A percentile compares a stretch with the other conserved stretches of the same genome.
Conservation (phyloP, 2,113 vertebrate species). For the Capra hircus region DNA sequence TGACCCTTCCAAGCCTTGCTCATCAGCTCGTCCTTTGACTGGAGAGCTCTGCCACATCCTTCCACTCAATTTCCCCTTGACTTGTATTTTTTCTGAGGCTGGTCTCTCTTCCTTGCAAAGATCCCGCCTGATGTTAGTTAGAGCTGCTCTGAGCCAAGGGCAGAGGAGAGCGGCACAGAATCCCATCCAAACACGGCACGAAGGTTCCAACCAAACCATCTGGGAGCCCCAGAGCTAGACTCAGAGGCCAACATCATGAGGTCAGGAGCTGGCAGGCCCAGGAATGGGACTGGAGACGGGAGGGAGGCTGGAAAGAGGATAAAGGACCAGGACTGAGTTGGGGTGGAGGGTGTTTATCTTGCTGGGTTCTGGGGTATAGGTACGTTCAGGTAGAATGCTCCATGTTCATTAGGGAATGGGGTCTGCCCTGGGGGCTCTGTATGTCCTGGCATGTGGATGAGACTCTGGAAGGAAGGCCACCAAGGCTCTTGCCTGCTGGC, state of each 20-base stretch:
- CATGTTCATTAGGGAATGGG: no score
- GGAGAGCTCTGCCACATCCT: neutral
- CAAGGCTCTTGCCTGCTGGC: neutral
- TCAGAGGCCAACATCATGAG: accelerated
- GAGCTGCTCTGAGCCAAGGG: neutral
- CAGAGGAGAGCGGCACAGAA: neutral
- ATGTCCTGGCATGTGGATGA: neutral
- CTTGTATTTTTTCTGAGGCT: neutral
- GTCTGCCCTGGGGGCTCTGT: neutral
- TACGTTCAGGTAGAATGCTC: neutral
- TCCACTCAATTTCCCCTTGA: neutral
- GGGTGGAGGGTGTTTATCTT: neutral
- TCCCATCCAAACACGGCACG: accelerated
- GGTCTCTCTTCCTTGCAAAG: neutral
- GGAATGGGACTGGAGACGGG: accelerated
- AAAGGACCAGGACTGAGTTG: accelerated
- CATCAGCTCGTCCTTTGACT: neutral
- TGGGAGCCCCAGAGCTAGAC: neutral
- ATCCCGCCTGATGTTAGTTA: neutral
- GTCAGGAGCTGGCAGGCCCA: neutral
- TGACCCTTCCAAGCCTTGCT: neutral
- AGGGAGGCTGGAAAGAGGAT: neutral
- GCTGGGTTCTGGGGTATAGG: neutral
- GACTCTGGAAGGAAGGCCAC: neutral
- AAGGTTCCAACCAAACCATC: neutral